Percentiles rank a stretch among this genome's conserved stretches.
Conservation (phyloP, 2,888 invertebrate species). For the Melanostoma mellinum region DNA sequence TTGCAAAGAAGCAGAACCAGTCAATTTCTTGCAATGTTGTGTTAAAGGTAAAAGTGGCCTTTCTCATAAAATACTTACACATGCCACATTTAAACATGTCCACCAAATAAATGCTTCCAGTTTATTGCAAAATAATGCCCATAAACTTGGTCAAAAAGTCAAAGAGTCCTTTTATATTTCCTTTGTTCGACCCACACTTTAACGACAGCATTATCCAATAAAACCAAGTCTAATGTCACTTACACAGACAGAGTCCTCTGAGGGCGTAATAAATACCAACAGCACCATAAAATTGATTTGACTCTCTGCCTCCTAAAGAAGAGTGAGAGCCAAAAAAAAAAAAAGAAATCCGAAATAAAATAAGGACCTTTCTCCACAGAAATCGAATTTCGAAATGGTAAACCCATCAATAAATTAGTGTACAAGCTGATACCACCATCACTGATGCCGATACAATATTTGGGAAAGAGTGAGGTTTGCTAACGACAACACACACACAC, state of each 20-base stretch:
- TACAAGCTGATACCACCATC: constrained; percentile 13
- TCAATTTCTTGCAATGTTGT: too few species aligned
- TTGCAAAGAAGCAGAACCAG: too few species aligned
- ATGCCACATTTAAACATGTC: not conserved
- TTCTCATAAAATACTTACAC: constrained; percentile 2
- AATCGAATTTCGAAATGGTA: constrained; percentile 43
- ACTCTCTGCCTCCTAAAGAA: not conserved
- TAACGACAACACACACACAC: not conserved
- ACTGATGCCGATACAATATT: not conserved
- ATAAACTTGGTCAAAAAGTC: constrained; percentile 15
- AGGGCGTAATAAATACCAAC: constrained; percentile 33
- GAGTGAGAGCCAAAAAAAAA: not conserved
- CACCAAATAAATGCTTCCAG: constrained; percentile 17
- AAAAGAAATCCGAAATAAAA: not conserved
- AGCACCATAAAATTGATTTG: constrained; percentile 35
- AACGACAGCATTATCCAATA: constrained; percentile 31
- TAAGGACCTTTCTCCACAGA: constrained; percentile 12
- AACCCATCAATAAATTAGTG: constrained; percentile 58
- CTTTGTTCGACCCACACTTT: not conserved
- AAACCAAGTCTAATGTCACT: constrained; percentile 41
- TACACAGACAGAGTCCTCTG: constrained; percentile 29
- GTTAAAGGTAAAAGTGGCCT: too few species aligned
- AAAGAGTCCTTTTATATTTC: constrained; percentile 16
- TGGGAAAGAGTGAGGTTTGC: not conserved
- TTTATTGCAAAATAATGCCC: not conserved